These are phyloP conservation scores for Drosophila mimetica DNA, from an alignment of 2,888 invertebrate species.

Conservation along the genomic window DNA sequence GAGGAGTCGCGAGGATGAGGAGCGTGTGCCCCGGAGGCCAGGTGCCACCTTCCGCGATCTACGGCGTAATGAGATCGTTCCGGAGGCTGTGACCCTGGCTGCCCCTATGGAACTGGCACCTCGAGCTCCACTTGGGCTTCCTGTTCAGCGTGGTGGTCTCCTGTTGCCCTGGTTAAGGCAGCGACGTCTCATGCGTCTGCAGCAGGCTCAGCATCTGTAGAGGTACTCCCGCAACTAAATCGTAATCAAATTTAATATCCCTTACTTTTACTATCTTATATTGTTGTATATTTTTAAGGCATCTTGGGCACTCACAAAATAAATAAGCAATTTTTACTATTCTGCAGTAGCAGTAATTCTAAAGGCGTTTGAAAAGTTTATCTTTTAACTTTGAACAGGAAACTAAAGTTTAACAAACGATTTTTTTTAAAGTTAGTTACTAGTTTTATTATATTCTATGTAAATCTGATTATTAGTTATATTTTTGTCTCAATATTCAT, in stretches of 20 bases:
- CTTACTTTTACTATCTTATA: conserved; percentile 1
- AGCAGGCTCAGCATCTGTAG: conserved; percentile 25
- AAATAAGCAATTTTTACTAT: conserved; percentile 2
- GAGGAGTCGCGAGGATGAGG: conserved; percentile 36
- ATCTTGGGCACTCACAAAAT: conserved; percentile 12
- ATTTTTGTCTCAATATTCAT: no score
- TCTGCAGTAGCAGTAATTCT: background rate
- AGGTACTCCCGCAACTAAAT: no score
- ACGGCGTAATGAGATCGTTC: conserved; percentile 13
- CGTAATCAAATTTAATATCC: background rate
- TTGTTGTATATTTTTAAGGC: conserved; percentile 56
- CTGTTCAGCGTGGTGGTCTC: conserved; percentile 27
- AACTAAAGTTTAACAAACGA: no score
- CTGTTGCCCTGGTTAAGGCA: conserved; percentile 67
- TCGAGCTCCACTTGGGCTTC: conserved; percentile 11
- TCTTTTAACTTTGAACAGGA: no score
- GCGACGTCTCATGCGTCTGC: conserved; percentile 53
- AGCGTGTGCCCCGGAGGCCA: conserved; percentile 29
- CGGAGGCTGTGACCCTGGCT: conserved; percentile 28
- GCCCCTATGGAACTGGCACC: conserved; percentile 27
- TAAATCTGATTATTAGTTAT: no score
- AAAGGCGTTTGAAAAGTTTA: background rate
- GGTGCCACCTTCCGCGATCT: background rate
- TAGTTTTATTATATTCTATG: no score
- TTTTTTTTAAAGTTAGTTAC: no score